Base-by-base conservation (phyloP, 2,888 invertebrate species). In the Orchestes rusci region DNA sequence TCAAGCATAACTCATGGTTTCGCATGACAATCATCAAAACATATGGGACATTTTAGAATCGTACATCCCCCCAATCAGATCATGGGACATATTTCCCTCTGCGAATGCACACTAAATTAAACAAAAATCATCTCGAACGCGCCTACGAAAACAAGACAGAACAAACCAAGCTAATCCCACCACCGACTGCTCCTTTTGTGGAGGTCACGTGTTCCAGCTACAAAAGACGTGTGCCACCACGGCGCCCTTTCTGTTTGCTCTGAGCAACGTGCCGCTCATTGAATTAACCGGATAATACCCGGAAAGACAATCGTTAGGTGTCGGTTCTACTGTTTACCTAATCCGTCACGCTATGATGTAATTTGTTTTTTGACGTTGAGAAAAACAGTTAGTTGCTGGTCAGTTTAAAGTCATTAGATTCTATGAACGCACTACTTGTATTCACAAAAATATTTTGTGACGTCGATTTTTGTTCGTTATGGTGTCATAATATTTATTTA, bases 231-330 rank as follows among this genome's bases (percentile, higher is more conserved):
- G 57, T 57, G 57, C 50, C 43, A 16, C 52, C 45, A 56, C 43
- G 43, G 39, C 42, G 43, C 57, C 56, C 56, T 56, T 34, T 55
- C 53, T 63, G 56, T 64, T 64, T 63, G 60, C 58, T 60, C 59
- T 58, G 55, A 57, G 60, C 63, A 58, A 59, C 59, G 59, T 59
- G 61, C 57, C 60, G 59, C 54, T 63, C 61, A 64, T 64, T 62
- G 64, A 63, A 64, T 64, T 64, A 64, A 58, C 59, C 50, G 61
- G 52, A 60, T 61, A 61, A 61, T 57, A 58, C 56, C 54, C 45
- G 43, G 57, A 56, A 56, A 34, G 35, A 44, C 34, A 37, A 59
- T 55, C 59, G 10, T 58, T 56, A 57, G 57, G 57, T 59, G 64
- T 64, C 62, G 54, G 53, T 50, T 57, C 51, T 56, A 56, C 57